Evolutionary conservation across 1,140 invertebrate species (phyloP), one percentile per base, ranked within the genome.

Genomic region (Neotoxoptera formosana): DNA sequence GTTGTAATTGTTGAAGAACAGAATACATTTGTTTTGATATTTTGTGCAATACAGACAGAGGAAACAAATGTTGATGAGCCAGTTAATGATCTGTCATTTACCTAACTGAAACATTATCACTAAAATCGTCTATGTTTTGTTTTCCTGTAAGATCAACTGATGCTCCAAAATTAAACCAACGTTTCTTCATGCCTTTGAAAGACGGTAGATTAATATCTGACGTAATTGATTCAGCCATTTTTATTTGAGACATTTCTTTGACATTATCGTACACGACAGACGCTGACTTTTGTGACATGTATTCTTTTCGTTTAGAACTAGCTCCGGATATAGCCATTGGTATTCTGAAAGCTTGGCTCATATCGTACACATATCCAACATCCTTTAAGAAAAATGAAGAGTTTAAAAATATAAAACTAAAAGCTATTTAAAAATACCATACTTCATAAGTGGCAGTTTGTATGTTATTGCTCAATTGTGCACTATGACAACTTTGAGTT

Each of bases 401-500:
- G 25, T 23, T 25, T 14, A 51, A 92, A 56, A 34, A 36, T 53
- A 6, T 92, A 92, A 47, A 48, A 20, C 36, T 30, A 30, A 30
- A 48, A 36, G 3, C 0, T 48, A 34, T 86, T 93, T 45, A 56
- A 17, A 93, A 36, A 41, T 30, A 67, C 20, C 7, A 41, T 94
- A 94, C 84, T 94, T 93, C 89, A 60, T 94, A 94, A 14, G 94
- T 94, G 8, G 94, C 94, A n/a, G 94, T 93, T 36, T 94, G 60
- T 41, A 94, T 94, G 23, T 93, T 93, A 93, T 94, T 94, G 45
- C 89, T 91, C 91, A 94, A 94, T 81, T 95, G 94, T 83, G 94
- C 94, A 84, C 94, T 96, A 95, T 98, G 97, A 94, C 94, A 94
- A 87, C 94, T 96, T 95, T 98, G 97, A 94, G 97, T 89, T 30